A percentile compares a stretch with the other conserved stretches of the same genome.
phyloP scores from a whole-genome alignment of 2,113 vertebrate genomes.

The Procavia capensis region DNA sequence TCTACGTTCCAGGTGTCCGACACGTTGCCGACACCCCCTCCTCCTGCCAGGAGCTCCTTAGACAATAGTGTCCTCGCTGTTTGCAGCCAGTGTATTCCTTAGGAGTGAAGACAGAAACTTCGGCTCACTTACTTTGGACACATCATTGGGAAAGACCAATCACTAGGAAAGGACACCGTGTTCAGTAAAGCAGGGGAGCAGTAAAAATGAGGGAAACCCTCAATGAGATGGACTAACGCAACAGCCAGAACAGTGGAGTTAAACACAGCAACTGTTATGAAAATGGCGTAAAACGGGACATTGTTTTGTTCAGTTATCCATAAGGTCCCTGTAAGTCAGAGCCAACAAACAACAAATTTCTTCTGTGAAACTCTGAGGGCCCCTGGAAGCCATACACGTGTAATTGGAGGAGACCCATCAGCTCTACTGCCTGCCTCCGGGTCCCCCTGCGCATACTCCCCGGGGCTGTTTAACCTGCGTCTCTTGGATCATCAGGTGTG shows the following conservation, averaged over 20 bases:
- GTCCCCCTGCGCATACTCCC: fast-evolving
- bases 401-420: fast-evolving
- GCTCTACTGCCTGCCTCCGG: fast-evolving
- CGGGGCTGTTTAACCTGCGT: neutral
- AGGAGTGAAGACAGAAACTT: neutral
- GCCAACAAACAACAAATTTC: neutral
- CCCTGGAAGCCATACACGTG: neutral
- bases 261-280: neutral
- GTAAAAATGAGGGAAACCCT: neutral
- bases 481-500: neutral
- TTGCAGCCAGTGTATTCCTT: neutral
- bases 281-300: neutral
- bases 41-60: neutral
- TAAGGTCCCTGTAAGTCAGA: neutral
- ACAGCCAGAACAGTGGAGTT: neutral
- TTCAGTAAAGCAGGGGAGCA: neutral
- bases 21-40: neutral
- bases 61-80: fast-evolving
- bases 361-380: neutral
- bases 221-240: neutral
- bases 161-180: neutral
- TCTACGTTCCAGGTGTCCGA: too few relatives aligned
- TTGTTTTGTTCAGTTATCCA: neutral
- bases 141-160: neutral
- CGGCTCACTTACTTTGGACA: neutral